Evolutionary conservation across 1,140 invertebrate species (phyloP), one percentile per base, ranked within the genome.

Genomic region (fruit fly (Drosophila melanogaster)): DNA sequence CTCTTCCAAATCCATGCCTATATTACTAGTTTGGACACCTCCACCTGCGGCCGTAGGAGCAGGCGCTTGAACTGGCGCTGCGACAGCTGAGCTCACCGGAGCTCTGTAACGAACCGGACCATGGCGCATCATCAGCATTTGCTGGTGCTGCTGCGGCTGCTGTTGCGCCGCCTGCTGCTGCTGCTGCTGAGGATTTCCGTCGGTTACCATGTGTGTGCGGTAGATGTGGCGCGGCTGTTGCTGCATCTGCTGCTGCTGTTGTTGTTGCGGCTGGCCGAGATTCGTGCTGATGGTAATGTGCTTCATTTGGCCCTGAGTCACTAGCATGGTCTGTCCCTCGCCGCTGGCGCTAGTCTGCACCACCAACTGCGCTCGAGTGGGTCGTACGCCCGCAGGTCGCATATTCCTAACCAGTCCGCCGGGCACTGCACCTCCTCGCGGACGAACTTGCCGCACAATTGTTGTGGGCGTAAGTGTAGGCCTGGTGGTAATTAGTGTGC

Each of bases 1-100:
- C 19, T 92, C 91, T 56, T 92, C 91, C 22, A 92, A 41, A 47
- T 92, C 91, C 37, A 91, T 24, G 2, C 79, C 90, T 50, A 83
- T 69, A 6, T 15, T 58, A 15, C 51, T 64, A 1, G 35, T 19
- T 22, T 43, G 43, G 44, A 61, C 59, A 2, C 15, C 58, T 30
- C 51, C 51, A 22, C 12, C 15, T n/a, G 46, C 4, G 0, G 59
- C 17, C 26, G 57, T 24, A 5, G 49, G 24, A 7, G 79, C 57
- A 14, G 71, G 47, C 3, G 64, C 11, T 1, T 33, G 51, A 2
- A 50, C 62, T 6, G 60, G 53, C 5, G 61, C 53, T 5, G 71
- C 37, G 2, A 56, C 49, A 0, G 56, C 64, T 3, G 67, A 41
- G 6, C 40, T 17, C 41, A 70, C 35, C 12, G 61, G 70, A 1